Percentiles rank a stretch among this genome's conserved stretches.
These are phyloP conservation scores for Myotis vivesi DNA, from an alignment of 2,797 vertebrate genomes.

Conservation along the genomic window DNA sequence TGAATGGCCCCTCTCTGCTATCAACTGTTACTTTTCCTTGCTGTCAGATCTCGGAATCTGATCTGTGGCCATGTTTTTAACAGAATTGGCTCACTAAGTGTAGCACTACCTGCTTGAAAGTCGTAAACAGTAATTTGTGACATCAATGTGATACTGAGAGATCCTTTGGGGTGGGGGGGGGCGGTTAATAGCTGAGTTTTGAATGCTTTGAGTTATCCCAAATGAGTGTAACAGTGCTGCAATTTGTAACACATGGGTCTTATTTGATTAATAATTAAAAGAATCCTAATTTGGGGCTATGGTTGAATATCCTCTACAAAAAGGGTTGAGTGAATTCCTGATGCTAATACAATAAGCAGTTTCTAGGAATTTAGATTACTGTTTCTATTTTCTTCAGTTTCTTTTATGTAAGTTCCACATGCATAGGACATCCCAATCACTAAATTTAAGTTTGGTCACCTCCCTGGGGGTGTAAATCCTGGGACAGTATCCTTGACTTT, in stretches of 20 bases:
- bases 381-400: background rate
- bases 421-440: background rate
- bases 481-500: background rate
- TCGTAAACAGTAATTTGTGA: background rate
- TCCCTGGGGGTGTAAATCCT: background rate
- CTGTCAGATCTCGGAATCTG: background rate
- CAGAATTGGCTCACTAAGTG: background rate
- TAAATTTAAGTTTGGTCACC: background rate
- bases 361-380: background rate
- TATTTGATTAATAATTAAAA: background rate
- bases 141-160: background rate
- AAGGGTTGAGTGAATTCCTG: background rate
- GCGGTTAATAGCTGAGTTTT: background rate
- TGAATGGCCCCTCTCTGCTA: background rate
- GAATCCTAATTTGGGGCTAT: background rate
- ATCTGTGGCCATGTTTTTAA: slow-evolving; percentile 23
- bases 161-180: background rate
- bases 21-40: background rate
- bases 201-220: background rate
- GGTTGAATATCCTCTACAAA: background rate
- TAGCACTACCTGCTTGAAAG: slow-evolving; percentile 3
- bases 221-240: background rate
- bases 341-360: background rate
- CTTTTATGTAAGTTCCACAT: slow-evolving; percentile 5
- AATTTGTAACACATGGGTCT: background rate